These are phyloP conservation scores for Temnothorax curvispinosus DNA, from an alignment of 1,140 invertebrate species.

Conservation along the genomic window DNA sequence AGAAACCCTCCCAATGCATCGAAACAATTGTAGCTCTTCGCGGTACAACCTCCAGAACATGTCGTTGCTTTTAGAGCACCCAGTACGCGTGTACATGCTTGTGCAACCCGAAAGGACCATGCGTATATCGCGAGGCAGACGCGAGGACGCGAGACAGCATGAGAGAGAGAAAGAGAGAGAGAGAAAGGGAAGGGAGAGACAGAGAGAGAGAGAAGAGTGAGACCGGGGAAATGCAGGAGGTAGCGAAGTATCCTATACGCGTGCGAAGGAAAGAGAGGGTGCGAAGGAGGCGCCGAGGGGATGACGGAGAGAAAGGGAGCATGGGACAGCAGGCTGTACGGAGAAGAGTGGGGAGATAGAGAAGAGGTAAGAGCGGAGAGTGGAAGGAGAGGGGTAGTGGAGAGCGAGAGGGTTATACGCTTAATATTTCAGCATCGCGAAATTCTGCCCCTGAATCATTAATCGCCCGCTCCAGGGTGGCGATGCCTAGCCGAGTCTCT, in stretches of 20 bases:
- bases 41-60: background rate
- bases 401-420: constrained; percentile 78
- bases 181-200: constrained; percentile 15
- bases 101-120: constrained; percentile 65
- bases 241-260: constrained; percentile 18
- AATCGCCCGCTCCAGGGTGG: constrained; percentile 76
- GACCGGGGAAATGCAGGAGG: constrained; percentile 29
- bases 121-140: constrained; percentile 63
- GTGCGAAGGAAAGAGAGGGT: constrained; percentile 61
- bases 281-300: constrained; percentile 13
- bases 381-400: constrained; percentile 21
- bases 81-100: constrained; percentile 55
- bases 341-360: constrained; percentile 51
- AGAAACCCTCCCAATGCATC: background rate
- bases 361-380: constrained; percentile 63
- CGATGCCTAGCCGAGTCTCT: constrained; percentile 72
- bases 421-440: constrained; percentile 84
- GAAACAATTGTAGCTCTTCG: background rate
- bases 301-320: constrained; percentile 43
- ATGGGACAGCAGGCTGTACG: constrained; percentile 70
- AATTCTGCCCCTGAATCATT: constrained; percentile 83
- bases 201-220: background rate
- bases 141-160: constrained; percentile 61
- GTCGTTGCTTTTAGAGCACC: constrained; percentile 48
- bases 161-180: constrained; percentile 61